phyloP scores from a whole-genome alignment of 2,113 vertebrate genomes.

The Halichoeres trimaculatus region DNA sequence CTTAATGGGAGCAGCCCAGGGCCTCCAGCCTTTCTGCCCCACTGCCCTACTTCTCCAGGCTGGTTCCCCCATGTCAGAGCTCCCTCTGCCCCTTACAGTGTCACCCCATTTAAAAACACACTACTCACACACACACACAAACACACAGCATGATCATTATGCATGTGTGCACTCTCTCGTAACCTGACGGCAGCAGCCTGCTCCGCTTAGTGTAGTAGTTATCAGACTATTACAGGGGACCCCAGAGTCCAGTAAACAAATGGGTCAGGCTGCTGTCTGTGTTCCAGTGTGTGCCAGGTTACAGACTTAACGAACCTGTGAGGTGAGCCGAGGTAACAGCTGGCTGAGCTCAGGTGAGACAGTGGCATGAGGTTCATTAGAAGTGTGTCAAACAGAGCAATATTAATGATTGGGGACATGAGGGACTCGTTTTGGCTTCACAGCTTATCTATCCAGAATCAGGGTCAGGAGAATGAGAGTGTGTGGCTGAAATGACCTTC shows the following conservation, averaged over 20 bases:
- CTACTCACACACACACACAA: not conserved
- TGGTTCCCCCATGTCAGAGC: conserved; percentile 23
- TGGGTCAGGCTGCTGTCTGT: conserved; percentile 37
- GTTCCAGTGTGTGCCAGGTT: conserved; percentile 1
- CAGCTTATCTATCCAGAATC: conserved; percentile 15
- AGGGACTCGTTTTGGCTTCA: not conserved
- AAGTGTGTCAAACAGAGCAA: conserved; percentile 42
- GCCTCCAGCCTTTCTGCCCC: conserved; percentile 37
- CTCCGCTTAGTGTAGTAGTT: conserved; percentile 23
- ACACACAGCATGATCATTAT: conserved; percentile 26
- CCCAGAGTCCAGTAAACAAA: conserved; percentile 35
- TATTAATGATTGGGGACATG: conserved; percentile 44
- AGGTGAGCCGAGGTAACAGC: conserved; percentile 43
- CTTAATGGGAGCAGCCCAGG: conserved; percentile 17
- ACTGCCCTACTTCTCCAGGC: conserved; percentile 67
- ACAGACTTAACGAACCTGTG: not conserved
- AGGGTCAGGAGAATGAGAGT: conserved; percentile 20
- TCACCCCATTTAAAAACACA: conserved; percentile 19
- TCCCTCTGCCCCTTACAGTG: not conserved
- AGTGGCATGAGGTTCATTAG: conserved; percentile 45
- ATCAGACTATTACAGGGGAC: conserved; percentile 23
- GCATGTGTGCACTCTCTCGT: conserved; percentile 44
- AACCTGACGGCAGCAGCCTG: conserved; percentile 47
- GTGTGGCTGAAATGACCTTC: not conserved
- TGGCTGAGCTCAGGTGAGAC: conserved; percentile 50